phyloP scores from a whole-genome alignment of 1,140 invertebrate genomes.

The Panagrolaimus sp. region DNA sequence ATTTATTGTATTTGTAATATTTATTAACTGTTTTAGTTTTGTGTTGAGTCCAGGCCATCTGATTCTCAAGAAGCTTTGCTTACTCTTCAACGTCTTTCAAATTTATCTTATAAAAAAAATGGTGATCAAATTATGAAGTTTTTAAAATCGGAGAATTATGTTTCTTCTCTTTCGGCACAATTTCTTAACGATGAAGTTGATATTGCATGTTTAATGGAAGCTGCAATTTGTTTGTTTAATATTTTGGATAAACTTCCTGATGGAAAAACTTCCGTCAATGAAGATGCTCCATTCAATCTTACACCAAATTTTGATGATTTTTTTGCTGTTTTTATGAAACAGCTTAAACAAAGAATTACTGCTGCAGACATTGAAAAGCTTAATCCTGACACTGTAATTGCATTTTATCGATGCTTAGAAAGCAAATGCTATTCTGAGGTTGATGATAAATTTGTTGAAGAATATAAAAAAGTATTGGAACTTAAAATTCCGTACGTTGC shows the following conservation, averaged over 20 bases:
- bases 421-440: no score
- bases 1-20: no score
- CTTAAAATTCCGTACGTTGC: no score
- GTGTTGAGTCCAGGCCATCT: background rate
- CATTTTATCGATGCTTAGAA: no score
- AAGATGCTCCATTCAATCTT: background rate
- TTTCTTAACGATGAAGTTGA: background rate
- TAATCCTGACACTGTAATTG: no score
- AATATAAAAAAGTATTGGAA: no score
- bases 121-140: background rate
- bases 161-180: background rate
- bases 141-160: slow-evolving; percentile 1
- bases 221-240: background rate
- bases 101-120: background rate
- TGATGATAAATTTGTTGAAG: no score
- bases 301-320: background rate
- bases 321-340: background rate
- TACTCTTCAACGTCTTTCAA: background rate
- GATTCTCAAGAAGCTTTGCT: slow-evolving; percentile 1
- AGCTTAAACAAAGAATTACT: no score
- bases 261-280: background rate
- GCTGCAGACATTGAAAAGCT: no score
- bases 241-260: background rate
- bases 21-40: no score
- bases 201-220: background rate